These are phyloP conservation scores for Antigone vipio DNA, from an alignment of 2,113 vertebrate genomes.

Conservation along the genomic window DNA sequence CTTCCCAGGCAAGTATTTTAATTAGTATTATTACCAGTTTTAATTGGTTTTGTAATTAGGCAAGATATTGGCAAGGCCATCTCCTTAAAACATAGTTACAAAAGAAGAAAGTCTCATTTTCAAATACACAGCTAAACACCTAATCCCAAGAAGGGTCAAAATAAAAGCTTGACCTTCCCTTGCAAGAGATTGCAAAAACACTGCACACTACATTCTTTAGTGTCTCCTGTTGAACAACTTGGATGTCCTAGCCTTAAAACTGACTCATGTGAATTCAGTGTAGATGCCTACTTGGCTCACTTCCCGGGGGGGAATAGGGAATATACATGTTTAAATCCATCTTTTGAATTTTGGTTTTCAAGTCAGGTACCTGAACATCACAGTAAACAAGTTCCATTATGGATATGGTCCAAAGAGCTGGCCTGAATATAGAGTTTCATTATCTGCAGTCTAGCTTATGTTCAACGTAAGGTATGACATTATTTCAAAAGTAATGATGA, in stretches of 20 bases:
- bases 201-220: not conserved
- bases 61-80: not conserved
- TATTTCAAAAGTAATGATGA: not conserved
- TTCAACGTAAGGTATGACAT: not conserved
- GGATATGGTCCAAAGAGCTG: not conserved
- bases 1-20: not conserved
- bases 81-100: not conserved
- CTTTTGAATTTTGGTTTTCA: not conserved
- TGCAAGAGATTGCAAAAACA: not conserved
- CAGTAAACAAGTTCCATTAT: not conserved
- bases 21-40: not conserved
- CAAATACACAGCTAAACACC: not conserved
- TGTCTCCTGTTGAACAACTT: not conserved
- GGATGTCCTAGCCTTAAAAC: not conserved
- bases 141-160: not conserved
- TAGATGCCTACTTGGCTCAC: not conserved
- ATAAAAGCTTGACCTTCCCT: not conserved
- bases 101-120: not conserved
- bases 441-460: not conserved
- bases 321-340: not conserved
- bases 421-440: not conserved
- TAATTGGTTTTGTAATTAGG: not conserved
- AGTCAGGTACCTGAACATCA: not conserved
- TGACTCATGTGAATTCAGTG: not conserved
- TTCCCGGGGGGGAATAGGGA: not conserved